Base-by-base conservation (phyloP, 2,113 vertebrate genomes). In the Zosterops borbonicus region DNA sequence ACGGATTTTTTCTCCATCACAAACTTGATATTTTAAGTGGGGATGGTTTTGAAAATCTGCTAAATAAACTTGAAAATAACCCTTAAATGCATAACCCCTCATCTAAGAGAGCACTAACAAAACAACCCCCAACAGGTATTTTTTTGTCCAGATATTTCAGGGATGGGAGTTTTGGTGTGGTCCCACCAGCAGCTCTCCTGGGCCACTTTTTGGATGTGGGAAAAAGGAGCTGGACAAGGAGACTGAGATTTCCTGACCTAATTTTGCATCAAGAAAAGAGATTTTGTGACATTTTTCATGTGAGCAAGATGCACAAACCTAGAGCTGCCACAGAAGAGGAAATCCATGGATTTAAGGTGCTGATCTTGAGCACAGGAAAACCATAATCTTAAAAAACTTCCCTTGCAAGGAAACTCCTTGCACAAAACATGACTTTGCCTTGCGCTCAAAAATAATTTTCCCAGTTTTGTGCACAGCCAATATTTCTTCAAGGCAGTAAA, bases 31-130 rank as follows among this genome's bases (percentile, higher is more conserved):
- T 83, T 76, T 71, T 6, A 3, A 42, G 11, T 35, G 33, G 35
- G n/a, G n/a, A 25, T 47, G 20, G 28, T 44, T 82, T 47, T 78
- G 33, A 42, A 94, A 80, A 83, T 20, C 28, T 4, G 1, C 11
- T 75, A 27, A 69, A 73, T 41, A 52, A 58, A 12, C 21, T 27
- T 1, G 39, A 89, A 92, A 68, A 82, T 14, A 87, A 52, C 23
- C 12, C 35, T 33, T n/a, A 60, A 52, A 60, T 27, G 15, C 10
- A 37, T 15, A 63, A 9, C 0, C 2, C 1, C 1, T 6, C 9
- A 46, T 41, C 31, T 42, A 42, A 65, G 64, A 56, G 12, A 33
- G 0, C 46, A 70, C 15, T 9, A 46, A 24, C 20, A 58, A 6
- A 55, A 28, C 37, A 58, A 10, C 9, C 2, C 11, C 11, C 23